phyloP scores from a whole-genome alignment of 2,113 vertebrate species.

The Mesoclemmys tuberculata region DNA sequence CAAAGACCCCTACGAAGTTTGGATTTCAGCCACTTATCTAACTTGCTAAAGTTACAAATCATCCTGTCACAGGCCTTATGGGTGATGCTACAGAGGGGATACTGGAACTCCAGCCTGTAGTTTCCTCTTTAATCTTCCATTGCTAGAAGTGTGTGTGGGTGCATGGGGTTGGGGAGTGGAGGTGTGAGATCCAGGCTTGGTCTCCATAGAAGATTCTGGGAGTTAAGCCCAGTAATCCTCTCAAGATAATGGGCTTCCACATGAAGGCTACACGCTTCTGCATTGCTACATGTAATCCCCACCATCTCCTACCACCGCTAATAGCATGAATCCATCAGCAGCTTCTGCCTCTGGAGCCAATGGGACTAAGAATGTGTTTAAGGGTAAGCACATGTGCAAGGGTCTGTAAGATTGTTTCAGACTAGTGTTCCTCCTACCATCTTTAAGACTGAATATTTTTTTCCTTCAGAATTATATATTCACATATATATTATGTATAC shows the following conservation, averaged over 20 bases:
- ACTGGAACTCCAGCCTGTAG: background rate
- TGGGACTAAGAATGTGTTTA: background rate
- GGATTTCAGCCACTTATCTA: background rate
- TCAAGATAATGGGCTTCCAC: background rate
- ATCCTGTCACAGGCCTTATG: background rate
- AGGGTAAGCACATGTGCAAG: background rate
- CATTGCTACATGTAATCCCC: background rate
- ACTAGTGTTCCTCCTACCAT: background rate
- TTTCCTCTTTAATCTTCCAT: background rate
- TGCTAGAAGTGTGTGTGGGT: background rate
- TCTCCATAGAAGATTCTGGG: background rate
- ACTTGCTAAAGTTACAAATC: background rate
- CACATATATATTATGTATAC: background rate
- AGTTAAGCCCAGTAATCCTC: background rate
- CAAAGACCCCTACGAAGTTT: background rate
- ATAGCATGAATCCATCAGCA: background rate
- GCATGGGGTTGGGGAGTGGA: background rate
- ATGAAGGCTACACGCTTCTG: background rate
- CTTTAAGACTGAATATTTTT: background rate
- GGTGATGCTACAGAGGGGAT: background rate
- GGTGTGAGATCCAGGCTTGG: background rate
- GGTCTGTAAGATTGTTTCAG: too few species aligned
- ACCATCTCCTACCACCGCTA: background rate
- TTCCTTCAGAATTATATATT: background rate
- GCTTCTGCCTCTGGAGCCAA: background rate